Base-by-base conservation (phyloP, 1,140 invertebrate genomes). In the Magallana gigas region DNA sequence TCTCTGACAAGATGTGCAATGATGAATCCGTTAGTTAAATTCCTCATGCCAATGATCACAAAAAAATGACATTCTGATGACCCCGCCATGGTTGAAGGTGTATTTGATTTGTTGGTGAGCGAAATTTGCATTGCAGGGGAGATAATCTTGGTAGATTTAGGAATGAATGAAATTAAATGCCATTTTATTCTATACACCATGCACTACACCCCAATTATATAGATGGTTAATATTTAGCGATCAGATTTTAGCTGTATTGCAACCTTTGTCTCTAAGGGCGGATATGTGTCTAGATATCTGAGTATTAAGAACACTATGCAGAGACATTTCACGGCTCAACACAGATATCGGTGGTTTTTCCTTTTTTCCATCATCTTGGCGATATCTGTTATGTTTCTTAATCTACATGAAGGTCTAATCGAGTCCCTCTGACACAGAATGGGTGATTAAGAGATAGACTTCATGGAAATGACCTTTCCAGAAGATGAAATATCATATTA, bases 401-500 rank as follows among this genome's bases (percentile, higher is more conserved):
- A 71, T 9, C 68, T 71, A 36, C 36, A 71, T 62, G 60, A 36
- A 71, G 18, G 68, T 71, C 23, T 71, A 71, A 71, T 71, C 18
- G 68, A 29, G 23, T 71, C n/a, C 36, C 36, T 11, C 68, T 71
- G 68, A 71, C 68, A 71, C 12, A 29, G 36, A 71, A 71, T 23
- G 8, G 68, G 68, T 23, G 68, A 71, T 71, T 71, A 71, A 29
- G 68, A 18, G 23, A 29, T 71, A 71, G 23, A 71, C 29, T 71
- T 71, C 68, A 71, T 71, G 18, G 68, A 71, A 71, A 23, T 71
- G 68, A 71, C 68, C 68, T 71, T 71, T 71, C 68, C 36, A 12
- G 68, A 71, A 71, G 68, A 71, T 71, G 68, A 71, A 71, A 71
- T 71, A 71, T 71, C 68, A 71, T 71, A 71, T 71, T 71, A 71